These are phyloP conservation scores for Apamea crenata DNA, from an alignment of 2,888 invertebrate species.

Conservation along the genomic window DNA sequence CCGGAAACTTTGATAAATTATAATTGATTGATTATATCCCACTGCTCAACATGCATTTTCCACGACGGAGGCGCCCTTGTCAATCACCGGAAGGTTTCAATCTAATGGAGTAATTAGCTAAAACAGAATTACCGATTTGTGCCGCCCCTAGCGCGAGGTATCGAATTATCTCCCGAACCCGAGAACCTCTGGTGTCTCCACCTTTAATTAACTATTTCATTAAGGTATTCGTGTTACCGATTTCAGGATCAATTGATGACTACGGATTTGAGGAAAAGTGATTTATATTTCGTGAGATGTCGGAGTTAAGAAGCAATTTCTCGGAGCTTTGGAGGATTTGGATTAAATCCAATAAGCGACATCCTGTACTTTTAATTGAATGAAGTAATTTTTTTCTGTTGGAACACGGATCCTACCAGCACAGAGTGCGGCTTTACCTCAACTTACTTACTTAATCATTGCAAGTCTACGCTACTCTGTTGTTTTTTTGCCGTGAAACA, in stretches of 20 bases:
- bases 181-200: slow-evolving; percentile 9
- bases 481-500: neutral
- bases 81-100: slow-evolving; percentile 3
- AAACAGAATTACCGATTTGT: slow-evolving; percentile 33
- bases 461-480: neutral
- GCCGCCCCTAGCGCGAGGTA: slow-evolving; percentile 20
- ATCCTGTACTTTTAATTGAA: neutral
- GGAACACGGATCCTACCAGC: neutral
- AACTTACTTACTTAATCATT: neutral
- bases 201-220: slow-evolving; percentile 52
- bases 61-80: neutral
- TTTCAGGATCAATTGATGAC: slow-evolving; percentile 28
- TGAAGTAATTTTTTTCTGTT: neutral
- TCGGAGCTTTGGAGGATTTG: neutral
- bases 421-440: neutral
- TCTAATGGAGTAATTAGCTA: slow-evolving; percentile 51
- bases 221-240: slow-evolving; percentile 28
- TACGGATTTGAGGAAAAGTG: slow-evolving; percentile 17
- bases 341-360: neutral
- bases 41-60: neutral
- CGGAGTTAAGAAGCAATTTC: neutral
- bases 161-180: slow-evolving; percentile 28
- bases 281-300: neutral
- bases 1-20: neutral
- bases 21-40: slow-evolving; percentile 2